These are phyloP conservation scores for Halcyon smyrnensis DNA, from an alignment of 2,797 vertebrate genomes.

Conservation along the genomic window DNA sequence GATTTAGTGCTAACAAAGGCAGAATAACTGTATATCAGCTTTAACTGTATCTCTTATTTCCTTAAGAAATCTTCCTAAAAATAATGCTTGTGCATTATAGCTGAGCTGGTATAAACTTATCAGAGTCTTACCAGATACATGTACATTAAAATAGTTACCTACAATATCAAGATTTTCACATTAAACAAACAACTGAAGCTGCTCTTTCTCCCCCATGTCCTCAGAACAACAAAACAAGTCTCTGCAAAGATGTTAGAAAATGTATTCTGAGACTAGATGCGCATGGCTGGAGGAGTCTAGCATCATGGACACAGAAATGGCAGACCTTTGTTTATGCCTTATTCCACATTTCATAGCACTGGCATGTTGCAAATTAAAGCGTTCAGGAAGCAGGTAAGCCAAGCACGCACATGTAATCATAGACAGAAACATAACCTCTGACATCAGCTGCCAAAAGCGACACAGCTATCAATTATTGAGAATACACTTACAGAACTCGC, in stretches of 20 bases:
- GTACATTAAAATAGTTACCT: neutral
- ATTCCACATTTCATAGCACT: neutral
- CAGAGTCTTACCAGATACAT: neutral
- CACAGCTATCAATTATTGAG: neutral
- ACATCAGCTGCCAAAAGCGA: neutral
- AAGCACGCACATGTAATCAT: fast-evolving
- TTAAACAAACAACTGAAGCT: neutral
- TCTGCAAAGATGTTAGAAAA: neutral
- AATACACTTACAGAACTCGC: slow-evolving; percentile 69
- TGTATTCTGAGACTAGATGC: neutral
- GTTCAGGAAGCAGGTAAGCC: neutral
- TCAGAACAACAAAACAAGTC: neutral
- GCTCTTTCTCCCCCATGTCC: neutral
- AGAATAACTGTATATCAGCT: neutral
- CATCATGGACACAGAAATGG: neutral
- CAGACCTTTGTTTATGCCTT: neutral
- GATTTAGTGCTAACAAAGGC: neutral
- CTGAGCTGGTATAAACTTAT: neutral
- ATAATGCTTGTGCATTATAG: neutral
- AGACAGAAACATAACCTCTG: neutral
- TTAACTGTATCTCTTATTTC: neutral
- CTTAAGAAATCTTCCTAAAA: neutral
- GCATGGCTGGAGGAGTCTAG: neutral
- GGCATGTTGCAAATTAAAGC: neutral
- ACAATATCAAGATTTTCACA: neutral